Percentiles rank a stretch among this genome's conserved stretches.
phyloP scores from a whole-genome alignment of 2,797 vertebrate species.

The Leuciscus waleckii region DNA sequence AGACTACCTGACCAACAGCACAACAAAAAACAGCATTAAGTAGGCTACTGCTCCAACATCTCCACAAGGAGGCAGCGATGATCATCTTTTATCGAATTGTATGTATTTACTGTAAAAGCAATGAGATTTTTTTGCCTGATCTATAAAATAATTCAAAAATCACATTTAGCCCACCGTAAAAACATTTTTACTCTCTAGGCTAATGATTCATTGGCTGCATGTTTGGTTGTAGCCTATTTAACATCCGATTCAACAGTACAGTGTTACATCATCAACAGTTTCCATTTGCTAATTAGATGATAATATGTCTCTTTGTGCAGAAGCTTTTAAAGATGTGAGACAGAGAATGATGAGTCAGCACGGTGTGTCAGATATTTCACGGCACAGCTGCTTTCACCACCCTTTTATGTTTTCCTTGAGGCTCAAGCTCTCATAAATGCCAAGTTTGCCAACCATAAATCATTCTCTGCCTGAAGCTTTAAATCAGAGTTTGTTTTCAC shows the following conservation, averaged over 20 bases:
- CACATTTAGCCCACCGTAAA: background rate
- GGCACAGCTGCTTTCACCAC: background rate
- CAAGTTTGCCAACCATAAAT: background rate
- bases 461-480: background rate
- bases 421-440: background rate
- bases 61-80: constrained; percentile 33
- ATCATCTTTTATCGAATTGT: background rate
- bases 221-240: background rate
- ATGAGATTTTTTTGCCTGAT: background rate
- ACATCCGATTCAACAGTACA: background rate
- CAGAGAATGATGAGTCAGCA: constrained; percentile 1
- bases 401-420: background rate
- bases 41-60: background rate
- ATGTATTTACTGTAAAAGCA: background rate
- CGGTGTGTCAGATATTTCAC: background rate
- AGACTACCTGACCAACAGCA: background rate
- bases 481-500: background rate
- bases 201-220: background rate
- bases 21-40: background rate
- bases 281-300: constrained; percentile 7
- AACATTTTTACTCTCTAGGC: background rate
- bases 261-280: background rate
- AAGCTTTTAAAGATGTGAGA: constrained; percentile 10
- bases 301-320: background rate
- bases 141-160: background rate